Conservation (phyloP, 2,888 invertebrate genomes). For the Mechanitis messenoides region DNA sequence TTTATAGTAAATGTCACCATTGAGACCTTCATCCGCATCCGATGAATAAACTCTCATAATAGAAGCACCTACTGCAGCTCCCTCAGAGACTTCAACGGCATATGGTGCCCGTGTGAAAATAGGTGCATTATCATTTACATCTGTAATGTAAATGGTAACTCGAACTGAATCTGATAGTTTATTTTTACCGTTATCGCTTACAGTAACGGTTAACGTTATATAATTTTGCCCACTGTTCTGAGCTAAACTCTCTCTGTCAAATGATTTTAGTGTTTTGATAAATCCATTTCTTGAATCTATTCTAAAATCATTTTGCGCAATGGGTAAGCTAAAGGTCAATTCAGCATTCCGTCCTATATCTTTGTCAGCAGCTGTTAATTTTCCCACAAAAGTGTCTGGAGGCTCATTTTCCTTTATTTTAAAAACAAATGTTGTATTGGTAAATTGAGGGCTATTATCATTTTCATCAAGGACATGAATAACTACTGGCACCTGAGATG, state of each 20-base stretch:
- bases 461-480: slow-evolving; percentile 97
- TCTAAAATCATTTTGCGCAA: slow-evolving; percentile 86
- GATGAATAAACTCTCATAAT: slow-evolving; percentile 90
- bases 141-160: slow-evolving; percentile 90
- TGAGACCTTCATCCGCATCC: slow-evolving; percentile 91
- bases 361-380: slow-evolving; percentile 90
- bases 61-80: slow-evolving; percentile 86
- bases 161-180: slow-evolving; percentile 89
- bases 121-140: slow-evolving; percentile 94
- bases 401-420: slow-evolving; percentile 92
- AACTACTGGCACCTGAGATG: slow-evolving; percentile 92
- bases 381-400: slow-evolving; percentile 93
- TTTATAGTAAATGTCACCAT: slow-evolving; percentile 92
- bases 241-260: slow-evolving; percentile 92
- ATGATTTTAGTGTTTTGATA: slow-evolving; percentile 88
- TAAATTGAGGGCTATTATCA: slow-evolving; percentile 95
- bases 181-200: slow-evolving; percentile 88
- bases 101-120: slow-evolving; percentile 90
- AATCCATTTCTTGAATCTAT: slow-evolving; percentile 94
- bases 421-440: slow-evolving; percentile 92
- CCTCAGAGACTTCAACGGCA: slow-evolving; percentile 93
- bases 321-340: slow-evolving; percentile 86
- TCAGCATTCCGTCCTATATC: slow-evolving; percentile 96
- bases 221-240: slow-evolving; percentile 86
- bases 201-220: slow-evolving; percentile 89